A percentile compares a stretch with the other conserved stretches of the same genome.
Conservation (phyloP, 2,797 vertebrate genomes). For the Neosilurus hyrtlii region DNA sequence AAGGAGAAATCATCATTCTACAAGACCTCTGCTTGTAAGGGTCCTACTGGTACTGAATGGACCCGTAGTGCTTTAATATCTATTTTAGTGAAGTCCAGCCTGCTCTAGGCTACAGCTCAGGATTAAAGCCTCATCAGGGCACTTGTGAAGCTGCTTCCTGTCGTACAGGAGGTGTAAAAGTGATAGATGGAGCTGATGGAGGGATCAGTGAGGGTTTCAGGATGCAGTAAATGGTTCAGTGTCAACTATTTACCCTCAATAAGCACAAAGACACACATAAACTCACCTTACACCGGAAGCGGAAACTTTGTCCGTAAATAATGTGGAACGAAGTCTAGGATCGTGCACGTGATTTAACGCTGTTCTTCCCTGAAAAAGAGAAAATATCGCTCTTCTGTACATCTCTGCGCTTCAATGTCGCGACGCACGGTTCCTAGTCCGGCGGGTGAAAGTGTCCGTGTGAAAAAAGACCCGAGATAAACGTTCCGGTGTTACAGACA, state of each 20-base stretch:
- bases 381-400: constrained; percentile 60
- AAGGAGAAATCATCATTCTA: no score
- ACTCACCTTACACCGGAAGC: constrained; percentile 59
- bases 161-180: background rate
- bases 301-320: constrained; percentile 45
- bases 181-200: background rate
- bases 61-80: background rate
- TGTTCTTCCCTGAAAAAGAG: constrained; percentile 41
- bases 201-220: background rate
- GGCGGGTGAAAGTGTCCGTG: constrained; percentile 16
- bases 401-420: constrained; percentile 62
- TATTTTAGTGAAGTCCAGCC: background rate
- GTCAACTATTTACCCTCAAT: background rate
- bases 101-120: background rate
- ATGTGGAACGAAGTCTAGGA: constrained; percentile 28
- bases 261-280: background rate
- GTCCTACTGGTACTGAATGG: no score
- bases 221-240: background rate
- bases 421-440: constrained; percentile 58
- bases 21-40: no score
- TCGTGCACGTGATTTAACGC: constrained; percentile 38
- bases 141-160: background rate
- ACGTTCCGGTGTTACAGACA: constrained; percentile 32
- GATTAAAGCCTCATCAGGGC: background rate
- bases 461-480: background rate